Conservation (phyloP, 2,113 vertebrate species). For the Notechis scutatus region DNA sequence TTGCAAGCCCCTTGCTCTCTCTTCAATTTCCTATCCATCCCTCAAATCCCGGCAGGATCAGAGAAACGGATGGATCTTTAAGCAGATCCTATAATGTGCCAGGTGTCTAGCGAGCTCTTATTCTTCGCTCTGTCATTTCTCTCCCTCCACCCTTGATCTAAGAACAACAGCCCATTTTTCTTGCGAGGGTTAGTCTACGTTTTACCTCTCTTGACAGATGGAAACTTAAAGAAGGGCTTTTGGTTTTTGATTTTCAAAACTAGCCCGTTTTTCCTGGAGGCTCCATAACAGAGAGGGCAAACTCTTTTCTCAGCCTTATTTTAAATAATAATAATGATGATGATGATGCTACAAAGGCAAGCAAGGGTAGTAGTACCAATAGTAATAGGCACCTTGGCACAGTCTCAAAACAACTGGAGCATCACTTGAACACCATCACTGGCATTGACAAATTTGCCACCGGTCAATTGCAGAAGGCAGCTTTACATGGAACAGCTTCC, state of each 20-base stretch:
- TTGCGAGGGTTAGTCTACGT: background rate
- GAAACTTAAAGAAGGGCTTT: background rate
- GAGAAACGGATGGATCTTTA: slow-evolving; percentile 23
- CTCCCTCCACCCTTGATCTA: slow-evolving; percentile 38
- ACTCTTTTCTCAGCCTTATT: background rate
- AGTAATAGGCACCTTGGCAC: too few relatives aligned
- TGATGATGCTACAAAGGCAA: too few relatives aligned
- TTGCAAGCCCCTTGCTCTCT: slow-evolving; percentile 42
- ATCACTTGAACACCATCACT: too few relatives aligned
- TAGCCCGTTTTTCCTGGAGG: background rate
- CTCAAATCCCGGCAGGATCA: slow-evolving; percentile 5
- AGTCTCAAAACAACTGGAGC: too few relatives aligned
- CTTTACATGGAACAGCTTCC: too few relatives aligned
- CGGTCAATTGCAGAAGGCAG: too few relatives aligned
- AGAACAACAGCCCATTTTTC: slow-evolving; percentile 12
- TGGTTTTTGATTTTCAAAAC: background rate
- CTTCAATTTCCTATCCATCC: slow-evolving; percentile 56
- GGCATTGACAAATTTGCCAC: too few relatives aligned
- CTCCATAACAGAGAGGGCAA: background rate
- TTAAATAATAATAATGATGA: too few relatives aligned
- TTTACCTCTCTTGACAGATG: background rate
- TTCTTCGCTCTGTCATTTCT: slow-evolving; percentile 17
- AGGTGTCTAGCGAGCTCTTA: slow-evolving; percentile 5
- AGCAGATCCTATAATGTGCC: slow-evolving; percentile 11
- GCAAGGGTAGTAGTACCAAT: too few relatives aligned